phyloP scores from a whole-genome alignment of 2,797 vertebrate genomes.

The Eospalax fontanierii region DNA sequence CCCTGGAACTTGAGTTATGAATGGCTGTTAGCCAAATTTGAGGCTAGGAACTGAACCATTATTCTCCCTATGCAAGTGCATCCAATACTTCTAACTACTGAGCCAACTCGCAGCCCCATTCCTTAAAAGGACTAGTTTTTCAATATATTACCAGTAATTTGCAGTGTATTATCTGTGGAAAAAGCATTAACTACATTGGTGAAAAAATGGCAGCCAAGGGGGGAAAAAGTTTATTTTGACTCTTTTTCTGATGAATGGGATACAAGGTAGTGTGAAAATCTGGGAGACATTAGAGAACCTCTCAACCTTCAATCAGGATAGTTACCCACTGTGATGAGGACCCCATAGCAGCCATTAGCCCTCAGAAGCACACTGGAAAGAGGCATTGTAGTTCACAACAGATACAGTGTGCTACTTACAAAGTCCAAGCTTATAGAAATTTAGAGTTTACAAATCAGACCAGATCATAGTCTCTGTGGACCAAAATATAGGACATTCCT shows the following conservation, averaged over 20 bases:
- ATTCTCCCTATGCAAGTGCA: no score
- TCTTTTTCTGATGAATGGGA: not conserved
- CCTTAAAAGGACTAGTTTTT: not conserved
- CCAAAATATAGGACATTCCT: not conserved
- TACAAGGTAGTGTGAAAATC: not conserved
- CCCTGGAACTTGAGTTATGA: no score
- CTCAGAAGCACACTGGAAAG: no score
- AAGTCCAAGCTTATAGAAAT: not conserved
- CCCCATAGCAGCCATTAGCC: not conserved
- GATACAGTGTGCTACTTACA: not conserved
- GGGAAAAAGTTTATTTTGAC: no score
- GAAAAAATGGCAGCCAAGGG: no score
- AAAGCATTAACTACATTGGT: not conserved
- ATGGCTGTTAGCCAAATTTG: no score
- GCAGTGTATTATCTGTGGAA: not conserved
- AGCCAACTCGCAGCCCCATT: no score
- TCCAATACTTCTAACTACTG: no score
- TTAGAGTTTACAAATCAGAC: not conserved
- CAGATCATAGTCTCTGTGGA: not conserved
- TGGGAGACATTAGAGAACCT: no score
- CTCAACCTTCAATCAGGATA: not conserved
- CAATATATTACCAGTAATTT: not conserved
- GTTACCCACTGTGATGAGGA: no score
- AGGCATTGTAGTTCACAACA: not conserved
- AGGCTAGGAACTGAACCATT: no score